Percentiles rank a stretch among this genome's conserved stretches.
phyloP scores from a whole-genome alignment of 2,113 vertebrate genomes.

The Brachirus orientalis region DNA sequence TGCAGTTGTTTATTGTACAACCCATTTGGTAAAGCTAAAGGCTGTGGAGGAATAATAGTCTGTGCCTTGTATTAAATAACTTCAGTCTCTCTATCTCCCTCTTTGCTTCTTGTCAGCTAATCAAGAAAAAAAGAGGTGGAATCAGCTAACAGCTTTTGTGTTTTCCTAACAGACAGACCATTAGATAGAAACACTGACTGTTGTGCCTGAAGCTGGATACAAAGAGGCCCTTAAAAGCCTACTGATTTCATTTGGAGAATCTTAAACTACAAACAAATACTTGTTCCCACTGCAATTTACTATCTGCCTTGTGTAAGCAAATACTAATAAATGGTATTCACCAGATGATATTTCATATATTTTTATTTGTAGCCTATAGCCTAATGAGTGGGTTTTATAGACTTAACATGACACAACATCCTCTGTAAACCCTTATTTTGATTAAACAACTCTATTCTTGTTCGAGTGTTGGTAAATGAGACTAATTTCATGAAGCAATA shows the following conservation, averaged over 20 bases:
- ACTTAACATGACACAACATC: no score
- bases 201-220: conserved; percentile 46
- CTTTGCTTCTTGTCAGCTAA: conserved; percentile 30
- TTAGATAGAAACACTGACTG: conserved; percentile 54
- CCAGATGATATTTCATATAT: conserved; percentile 9
- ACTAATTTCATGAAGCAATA: conserved; percentile 27
- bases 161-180: conserved; percentile 58
- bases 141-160: conserved; percentile 32
- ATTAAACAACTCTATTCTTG: no score
- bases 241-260: conserved; percentile 51
- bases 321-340: conserved; percentile 44
- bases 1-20: conserved; percentile 22
- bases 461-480: conserved; percentile 34
- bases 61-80: neutral
- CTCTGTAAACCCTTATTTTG: no score
- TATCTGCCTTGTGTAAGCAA: conserved; percentile 11
- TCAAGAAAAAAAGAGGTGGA: conserved; percentile 29
- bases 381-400: no score
- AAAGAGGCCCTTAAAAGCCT: conserved; percentile 56
- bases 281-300: conserved; percentile 41
- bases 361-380: no score
- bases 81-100: conserved; percentile 5
- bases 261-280: conserved; percentile 35
- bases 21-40: conserved; percentile 31
- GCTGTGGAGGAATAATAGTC: conserved; percentile 11